Conservation (phyloP, 2,797 vertebrate genomes). For the Rhincodon typus region DNA sequence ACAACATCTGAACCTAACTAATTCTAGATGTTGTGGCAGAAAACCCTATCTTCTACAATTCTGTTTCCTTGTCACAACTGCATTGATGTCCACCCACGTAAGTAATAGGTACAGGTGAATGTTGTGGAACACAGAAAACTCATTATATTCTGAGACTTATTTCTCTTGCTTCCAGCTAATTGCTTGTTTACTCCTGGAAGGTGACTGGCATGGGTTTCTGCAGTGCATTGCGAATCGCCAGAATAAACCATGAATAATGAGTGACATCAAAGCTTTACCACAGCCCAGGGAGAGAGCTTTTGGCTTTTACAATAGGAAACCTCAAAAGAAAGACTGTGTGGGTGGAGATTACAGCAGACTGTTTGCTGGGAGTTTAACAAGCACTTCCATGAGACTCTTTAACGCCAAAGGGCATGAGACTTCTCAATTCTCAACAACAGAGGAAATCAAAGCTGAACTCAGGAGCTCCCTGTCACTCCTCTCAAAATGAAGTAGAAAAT, state of each 20-base stretch:
- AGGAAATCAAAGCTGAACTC: constrained; percentile 9
- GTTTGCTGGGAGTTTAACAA: not conserved
- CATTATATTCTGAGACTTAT: too few relatives aligned
- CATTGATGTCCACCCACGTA: not conserved
- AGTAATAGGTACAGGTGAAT: not conserved
- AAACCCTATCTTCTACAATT: not conserved
- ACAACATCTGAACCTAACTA: not conserved
- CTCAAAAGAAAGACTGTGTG: not conserved
- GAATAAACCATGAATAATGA: not conserved
- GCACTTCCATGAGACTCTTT: not conserved
- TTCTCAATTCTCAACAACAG: not conserved
- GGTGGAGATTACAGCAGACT: not conserved
- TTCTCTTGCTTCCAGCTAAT: not conserved
- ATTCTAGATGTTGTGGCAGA: not conserved
- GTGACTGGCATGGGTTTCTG: not conserved
- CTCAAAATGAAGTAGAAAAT: not conserved
- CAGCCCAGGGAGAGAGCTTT: not conserved
- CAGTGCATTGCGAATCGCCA: not conserved
- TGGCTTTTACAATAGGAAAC: not conserved
- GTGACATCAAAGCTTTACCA: not conserved
- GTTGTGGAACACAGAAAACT: not conserved
- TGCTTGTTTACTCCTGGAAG: not conserved
- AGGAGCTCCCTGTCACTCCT: not conserved
- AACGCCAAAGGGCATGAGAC: not conserved
- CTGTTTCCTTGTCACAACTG: not conserved